Base-by-base conservation (phyloP, 2,113 vertebrate species). In the Platysternon megacephalum region DNA sequence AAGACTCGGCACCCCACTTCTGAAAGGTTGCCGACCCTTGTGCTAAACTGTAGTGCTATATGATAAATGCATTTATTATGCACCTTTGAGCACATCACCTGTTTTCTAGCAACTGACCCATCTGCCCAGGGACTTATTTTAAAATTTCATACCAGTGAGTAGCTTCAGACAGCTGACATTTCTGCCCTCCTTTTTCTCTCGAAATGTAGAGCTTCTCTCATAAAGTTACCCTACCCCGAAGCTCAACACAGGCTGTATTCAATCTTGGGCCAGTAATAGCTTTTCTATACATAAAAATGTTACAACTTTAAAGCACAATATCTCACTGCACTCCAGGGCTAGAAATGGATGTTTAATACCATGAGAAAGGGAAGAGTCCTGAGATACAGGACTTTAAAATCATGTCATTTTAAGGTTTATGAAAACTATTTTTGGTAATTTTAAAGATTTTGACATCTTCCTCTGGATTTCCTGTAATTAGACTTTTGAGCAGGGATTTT, bases 61-160 rank as follows among this genome's bases (percentile, higher is more conserved):
- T 92, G 87, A 94, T 95, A 95, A 90, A 88, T 84, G 48, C 14
- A 87, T 29, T 68, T 87, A 91, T 89, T 93, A 87, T 91, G 94
- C 80, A 90, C 48, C 35, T 86, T 87, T 90, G 89, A 93, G 91
- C 84, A 91, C 16, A 55, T 55, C 58, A 82, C 42, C 51, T 91
- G 24, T 26, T 90, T 83, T 86, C 83, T 61, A 82, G 55, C 42
- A 86, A 95, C 68, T 35, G 87, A 95, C 51, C 8, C 8, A 56
- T 68, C 17, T 87, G 28, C 90, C 82, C 89, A 1, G 8, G 53
- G 88, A 82, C 61, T 89, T 93, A 51, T 1, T 90, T 55, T 91
- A 80, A 85, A 85, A 28, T 90, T 87, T 94, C 76, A 80, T 24
- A 17, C n/a, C 61, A 53, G 65, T 87, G 65, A 82, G 76, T 5